These are phyloP conservation scores for Urophycis tenuis DNA, from an alignment of 2,797 vertebrate genomes.

Conservation along the genomic window DNA sequence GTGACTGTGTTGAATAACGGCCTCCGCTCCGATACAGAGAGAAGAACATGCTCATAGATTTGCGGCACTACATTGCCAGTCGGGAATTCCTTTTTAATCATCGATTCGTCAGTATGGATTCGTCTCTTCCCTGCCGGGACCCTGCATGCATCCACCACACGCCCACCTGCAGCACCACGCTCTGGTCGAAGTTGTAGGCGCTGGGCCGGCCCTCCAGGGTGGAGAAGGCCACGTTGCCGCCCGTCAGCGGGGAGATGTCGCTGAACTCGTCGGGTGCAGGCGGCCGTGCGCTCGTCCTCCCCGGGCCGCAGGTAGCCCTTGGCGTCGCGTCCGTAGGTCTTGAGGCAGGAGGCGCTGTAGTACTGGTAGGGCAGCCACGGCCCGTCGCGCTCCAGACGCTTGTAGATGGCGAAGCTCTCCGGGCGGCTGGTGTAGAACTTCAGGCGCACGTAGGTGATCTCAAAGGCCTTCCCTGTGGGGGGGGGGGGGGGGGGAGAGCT, in stretches of 20 bases:
- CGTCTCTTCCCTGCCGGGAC: too few relatives aligned
- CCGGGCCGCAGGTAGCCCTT: slow-evolving; percentile 74
- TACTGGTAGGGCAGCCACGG: slow-evolving; percentile 90
- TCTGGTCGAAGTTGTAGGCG: slow-evolving; percentile 90
- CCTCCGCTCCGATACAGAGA: neutral
- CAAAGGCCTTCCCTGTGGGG: slow-evolving; percentile 84
- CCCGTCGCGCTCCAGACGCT: slow-evolving; percentile 61
- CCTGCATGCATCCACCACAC: neutral
- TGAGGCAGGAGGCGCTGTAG: slow-evolving; percentile 84
- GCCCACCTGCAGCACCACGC: slow-evolving; percentile 78
- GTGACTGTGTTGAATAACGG: neutral
- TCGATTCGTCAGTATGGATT: too few relatives aligned
- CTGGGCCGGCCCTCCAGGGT: slow-evolving; percentile 90
- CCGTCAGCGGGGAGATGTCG: slow-evolving; percentile 89
- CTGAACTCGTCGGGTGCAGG: slow-evolving; percentile 90
- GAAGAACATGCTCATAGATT: neutral
- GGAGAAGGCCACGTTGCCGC: slow-evolving; percentile 93
- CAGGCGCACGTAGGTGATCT: slow-evolving; percentile 88
- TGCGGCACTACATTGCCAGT: neutral
- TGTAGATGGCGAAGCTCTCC: slow-evolving; percentile 93
- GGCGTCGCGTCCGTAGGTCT: slow-evolving; percentile 69
- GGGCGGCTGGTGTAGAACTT: slow-evolving; percentile 95
- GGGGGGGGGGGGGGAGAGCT: neutral
- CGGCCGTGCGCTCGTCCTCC: slow-evolving; percentile 77
- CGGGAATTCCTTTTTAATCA: neutral